phyloP scores from a whole-genome alignment of 2,113 vertebrate genomes.

The Microcebus jonahi region DNA sequence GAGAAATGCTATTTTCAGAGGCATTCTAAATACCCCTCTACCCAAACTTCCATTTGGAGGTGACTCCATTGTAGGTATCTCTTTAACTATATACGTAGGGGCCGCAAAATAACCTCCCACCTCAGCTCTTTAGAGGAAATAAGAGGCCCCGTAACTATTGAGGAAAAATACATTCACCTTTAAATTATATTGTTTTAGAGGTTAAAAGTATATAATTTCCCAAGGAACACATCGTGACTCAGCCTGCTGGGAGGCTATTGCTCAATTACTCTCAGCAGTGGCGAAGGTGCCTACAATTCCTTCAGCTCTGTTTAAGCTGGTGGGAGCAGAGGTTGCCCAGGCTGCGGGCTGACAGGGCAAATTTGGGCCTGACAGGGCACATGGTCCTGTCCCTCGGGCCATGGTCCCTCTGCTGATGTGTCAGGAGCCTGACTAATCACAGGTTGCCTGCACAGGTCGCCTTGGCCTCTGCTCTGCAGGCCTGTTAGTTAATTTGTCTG shows the following conservation, averaged over 20 bases:
- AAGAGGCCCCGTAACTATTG: conserved; percentile 77
- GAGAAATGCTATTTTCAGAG: conserved; percentile 19
- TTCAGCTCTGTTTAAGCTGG: conserved; percentile 68
- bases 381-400: conserved; percentile 62
- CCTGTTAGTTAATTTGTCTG: conserved; percentile 64
- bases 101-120: conserved; percentile 70
- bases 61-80: conserved; percentile 67
- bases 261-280: conserved; percentile 83
- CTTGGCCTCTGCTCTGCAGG: conserved; percentile 47
- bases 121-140: conserved; percentile 79
- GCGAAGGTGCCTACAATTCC: conserved; percentile 70
- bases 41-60: conserved; percentile 55
- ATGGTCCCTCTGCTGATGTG: conserved; percentile 48
- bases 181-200: conserved; percentile 84
- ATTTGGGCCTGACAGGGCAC: conserved; percentile 50
- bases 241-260: conserved; percentile 82
- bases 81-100: conserved; percentile 66
- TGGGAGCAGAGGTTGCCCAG: conserved; percentile 68
- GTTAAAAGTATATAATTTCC: conserved; percentile 85
- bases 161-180: conserved; percentile 76
- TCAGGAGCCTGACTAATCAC: conserved; percentile 66
- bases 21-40: conserved; percentile 13
- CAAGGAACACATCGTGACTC: conserved; percentile 73
- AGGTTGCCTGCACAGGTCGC: conserved; percentile 51
- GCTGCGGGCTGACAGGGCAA: conserved; percentile 64